A percentile compares a stretch with the other conserved stretches of the same genome.
Evolutionary conservation across 2,797 vertebrate genomes (phyloP).

Genomic region (Gymnoscopelus microlampas): DNA sequence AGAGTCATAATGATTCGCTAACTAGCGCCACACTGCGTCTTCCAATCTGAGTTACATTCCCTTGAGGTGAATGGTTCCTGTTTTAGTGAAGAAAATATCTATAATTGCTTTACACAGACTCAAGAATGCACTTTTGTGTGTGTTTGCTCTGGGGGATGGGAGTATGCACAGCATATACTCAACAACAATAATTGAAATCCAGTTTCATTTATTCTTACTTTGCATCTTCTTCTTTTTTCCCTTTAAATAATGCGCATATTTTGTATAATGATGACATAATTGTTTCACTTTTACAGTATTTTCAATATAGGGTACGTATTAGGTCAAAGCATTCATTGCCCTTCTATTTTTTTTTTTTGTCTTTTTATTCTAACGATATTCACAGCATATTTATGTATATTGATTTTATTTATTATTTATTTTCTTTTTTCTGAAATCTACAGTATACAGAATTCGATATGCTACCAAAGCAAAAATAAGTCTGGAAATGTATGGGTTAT

Average conservation of each 20-base stretch:
- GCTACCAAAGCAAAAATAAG: too few relatives aligned
- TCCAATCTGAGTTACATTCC: conserved; percentile 35
- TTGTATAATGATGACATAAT: conserved; percentile 1
- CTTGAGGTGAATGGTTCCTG: conserved; percentile 47
- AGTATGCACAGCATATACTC: conserved; percentile 27
- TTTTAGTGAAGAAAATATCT: conserved; percentile 38
- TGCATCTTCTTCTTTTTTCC: conserved; percentile 8
- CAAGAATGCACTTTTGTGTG: conserved; percentile 17
- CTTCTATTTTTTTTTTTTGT: too few relatives aligned
- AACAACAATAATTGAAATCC: conserved; percentile 30
- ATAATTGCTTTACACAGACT: conserved; percentile 40
- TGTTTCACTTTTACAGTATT: neutral
- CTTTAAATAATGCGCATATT: neutral
- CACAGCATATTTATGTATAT: too few relatives aligned
- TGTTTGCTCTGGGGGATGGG: neutral
- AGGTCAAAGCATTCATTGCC: too few relatives aligned
- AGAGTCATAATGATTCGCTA: conserved; percentile 65
- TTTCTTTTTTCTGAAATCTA: too few relatives aligned
- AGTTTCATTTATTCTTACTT: conserved; percentile 20
- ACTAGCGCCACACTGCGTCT: conserved; percentile 53
- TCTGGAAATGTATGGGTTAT: too few relatives aligned
- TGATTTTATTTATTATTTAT: too few relatives aligned
- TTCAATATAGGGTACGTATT: too few relatives aligned
- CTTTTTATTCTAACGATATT: too few relatives aligned
- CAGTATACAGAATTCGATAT: too few relatives aligned